Evolutionary conservation across 2,797 vertebrate species (phyloP).

Genomic region (Coregonus suidteri): DNA sequence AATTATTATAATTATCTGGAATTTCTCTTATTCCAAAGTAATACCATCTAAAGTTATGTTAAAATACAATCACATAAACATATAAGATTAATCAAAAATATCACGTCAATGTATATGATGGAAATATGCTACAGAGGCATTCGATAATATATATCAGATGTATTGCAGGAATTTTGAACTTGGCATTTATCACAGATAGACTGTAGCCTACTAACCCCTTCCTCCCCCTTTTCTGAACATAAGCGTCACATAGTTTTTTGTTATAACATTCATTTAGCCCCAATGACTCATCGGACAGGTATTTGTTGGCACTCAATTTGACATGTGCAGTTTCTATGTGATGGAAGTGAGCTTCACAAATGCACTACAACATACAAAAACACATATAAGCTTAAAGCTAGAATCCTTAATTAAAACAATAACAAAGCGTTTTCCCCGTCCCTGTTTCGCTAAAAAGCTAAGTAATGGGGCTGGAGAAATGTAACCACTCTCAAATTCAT

Average conservation of each 20-base stretch:
- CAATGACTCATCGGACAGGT: constrained; percentile 9
- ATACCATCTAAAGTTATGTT: not conserved
- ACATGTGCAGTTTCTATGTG: constrained; percentile 12
- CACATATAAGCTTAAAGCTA: not conserved
- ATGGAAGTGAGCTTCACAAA: not conserved
- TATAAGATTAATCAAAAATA: not conserved
- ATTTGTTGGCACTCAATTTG: constrained; percentile 5
- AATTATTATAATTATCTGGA: not conserved
- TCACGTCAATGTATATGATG: not conserved
- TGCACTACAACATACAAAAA: not conserved
- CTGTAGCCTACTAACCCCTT: not conserved
- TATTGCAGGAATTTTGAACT: not conserved
- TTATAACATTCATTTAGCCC: constrained; percentile 9
- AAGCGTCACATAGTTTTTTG: not conserved
- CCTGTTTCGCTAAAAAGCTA: no score
- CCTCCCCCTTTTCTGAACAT: not conserved
- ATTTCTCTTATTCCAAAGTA: not conserved
- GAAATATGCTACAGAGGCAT: not conserved
- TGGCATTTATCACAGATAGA: not conserved
- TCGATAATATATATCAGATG: not conserved
- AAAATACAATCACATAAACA: not conserved
- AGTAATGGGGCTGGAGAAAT: no score
- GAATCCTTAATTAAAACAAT: no score
- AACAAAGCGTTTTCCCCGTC: no score
- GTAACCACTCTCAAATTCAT: no score